Percentiles rank a stretch among this genome's conserved stretches.
Evolutionary conservation across 2,888 invertebrate species (phyloP).

Genomic region (Orthonevra nobilis): DNA sequence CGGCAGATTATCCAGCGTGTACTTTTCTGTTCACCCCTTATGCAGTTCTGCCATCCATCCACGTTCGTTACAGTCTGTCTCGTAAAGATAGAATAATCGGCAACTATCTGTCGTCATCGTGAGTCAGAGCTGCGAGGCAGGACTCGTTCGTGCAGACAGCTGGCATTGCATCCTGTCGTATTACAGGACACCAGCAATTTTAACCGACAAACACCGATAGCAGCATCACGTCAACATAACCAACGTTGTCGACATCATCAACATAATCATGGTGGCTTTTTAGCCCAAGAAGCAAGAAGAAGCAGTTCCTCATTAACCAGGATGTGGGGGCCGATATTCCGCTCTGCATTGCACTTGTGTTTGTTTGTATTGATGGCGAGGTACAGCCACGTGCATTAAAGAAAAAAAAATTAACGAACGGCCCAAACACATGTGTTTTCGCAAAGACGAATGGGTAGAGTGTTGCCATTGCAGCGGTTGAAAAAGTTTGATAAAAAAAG

Average conservation of each 20-base stretch:
- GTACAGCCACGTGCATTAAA: slow-evolving; percentile 44
- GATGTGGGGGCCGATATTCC: slow-evolving; percentile 27
- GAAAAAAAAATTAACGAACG: slow-evolving; percentile 19
- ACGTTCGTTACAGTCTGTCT: slow-evolving; percentile 52
- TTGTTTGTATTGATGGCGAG: slow-evolving; percentile 32
- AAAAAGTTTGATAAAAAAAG: background rate
- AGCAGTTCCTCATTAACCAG: slow-evolving; percentile 57
- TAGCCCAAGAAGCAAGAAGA: slow-evolving; percentile 49
- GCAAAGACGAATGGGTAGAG: slow-evolving; percentile 5
- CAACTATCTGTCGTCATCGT: slow-evolving; percentile 52
- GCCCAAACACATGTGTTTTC: slow-evolving; percentile 58
- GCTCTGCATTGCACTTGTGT: slow-evolving; percentile 31
- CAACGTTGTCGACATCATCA: slow-evolving; percentile 40
- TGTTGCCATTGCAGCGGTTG: slow-evolving; percentile 44
- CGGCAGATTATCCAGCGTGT: slow-evolving; percentile 50
- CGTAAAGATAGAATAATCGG: slow-evolving; percentile 42
- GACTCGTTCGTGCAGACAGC: background rate
- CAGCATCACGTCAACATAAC: slow-evolving; percentile 48
- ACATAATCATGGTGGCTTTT: slow-evolving; percentile 32
- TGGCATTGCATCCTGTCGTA: slow-evolving; percentile 62
- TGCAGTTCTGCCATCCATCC: slow-evolving; percentile 31
- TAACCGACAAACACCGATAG: slow-evolving; percentile 64
- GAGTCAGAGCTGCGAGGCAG: slow-evolving; percentile 4
- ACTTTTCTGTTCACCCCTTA: background rate
- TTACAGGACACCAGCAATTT: slow-evolving; percentile 34